Evolutionary conservation across 2,113 vertebrate genomes (phyloP).

Genomic region (Ibidorhyncha struthersii): DNA sequence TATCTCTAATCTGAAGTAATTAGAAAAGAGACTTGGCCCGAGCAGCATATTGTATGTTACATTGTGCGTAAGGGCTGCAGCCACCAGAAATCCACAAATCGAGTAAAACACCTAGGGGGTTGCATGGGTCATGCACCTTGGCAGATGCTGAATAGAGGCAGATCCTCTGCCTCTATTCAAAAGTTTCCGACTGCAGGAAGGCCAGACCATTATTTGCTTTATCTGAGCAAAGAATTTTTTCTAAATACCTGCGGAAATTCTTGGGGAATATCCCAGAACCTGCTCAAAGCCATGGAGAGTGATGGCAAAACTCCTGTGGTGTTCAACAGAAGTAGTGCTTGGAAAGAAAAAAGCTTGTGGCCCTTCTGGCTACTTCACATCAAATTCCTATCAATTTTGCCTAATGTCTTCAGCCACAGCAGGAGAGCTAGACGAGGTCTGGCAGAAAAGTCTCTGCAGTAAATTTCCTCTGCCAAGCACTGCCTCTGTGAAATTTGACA

Average conservation of each 20-base stretch:
- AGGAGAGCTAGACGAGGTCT: background rate
- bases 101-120: background rate
- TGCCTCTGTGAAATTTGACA: background rate
- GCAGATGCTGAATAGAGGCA: background rate
- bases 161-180: background rate
- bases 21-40: background rate
- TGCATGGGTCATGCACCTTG: background rate
- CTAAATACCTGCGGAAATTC: background rate
- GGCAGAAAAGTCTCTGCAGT: background rate
- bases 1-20: background rate
- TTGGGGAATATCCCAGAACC: background rate
- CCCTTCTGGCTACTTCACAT: background rate
- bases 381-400: slow-evolving; percentile 24
- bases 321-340: background rate
- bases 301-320: background rate
- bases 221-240: background rate
- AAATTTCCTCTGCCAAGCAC: background rate
- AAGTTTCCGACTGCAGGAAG: background rate
- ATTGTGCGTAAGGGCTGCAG: fast-evolving
- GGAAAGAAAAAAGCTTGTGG: background rate
- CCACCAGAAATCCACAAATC: background rate
- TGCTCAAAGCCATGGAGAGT: background rate
- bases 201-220: background rate
- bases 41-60: background rate
- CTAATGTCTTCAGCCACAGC: background rate